Conservation (phyloP, 2,888 invertebrate genomes). For the Ommatoiulus sabulosus region DNA sequence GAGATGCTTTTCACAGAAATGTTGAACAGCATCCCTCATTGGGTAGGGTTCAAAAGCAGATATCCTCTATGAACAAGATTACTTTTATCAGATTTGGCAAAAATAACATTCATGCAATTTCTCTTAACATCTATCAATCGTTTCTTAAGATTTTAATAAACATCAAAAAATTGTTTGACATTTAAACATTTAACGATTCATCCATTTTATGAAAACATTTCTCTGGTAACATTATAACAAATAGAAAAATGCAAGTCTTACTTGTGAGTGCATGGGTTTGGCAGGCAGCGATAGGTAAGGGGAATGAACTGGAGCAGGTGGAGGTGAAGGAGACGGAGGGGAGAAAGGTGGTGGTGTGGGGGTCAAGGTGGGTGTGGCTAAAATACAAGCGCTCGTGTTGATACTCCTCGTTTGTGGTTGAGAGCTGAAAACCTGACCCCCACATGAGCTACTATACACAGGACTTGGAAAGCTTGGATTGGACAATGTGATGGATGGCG, state of each 20-base stretch:
- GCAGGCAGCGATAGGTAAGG: slow-evolving; percentile 20
- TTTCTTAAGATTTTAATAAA: too few species aligned
- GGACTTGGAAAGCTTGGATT: slow-evolving; percentile 58
- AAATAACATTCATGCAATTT: slow-evolving; percentile 13
- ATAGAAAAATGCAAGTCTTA: not conserved
- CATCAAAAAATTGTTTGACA: too few species aligned
- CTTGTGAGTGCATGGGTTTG: slow-evolving; percentile 42
- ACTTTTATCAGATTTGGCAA: not conserved
- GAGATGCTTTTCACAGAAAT: slow-evolving; percentile 95
- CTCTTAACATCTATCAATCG: not conserved
- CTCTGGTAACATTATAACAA: not conserved
- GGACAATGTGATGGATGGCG: slow-evolving; percentile 57
- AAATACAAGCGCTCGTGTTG: slow-evolving; percentile 30
- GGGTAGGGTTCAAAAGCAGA: slow-evolving; percentile 90
- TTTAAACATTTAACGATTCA: too few species aligned
- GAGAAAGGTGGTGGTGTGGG: slow-evolving; percentile 50
- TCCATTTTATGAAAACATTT: not conserved
- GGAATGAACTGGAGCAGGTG: slow-evolving; percentile 6
- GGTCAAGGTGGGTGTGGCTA: slow-evolving; percentile 52
- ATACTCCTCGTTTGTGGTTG: slow-evolving; percentile 71
- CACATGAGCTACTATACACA: slow-evolving; percentile 24
- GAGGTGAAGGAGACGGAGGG: slow-evolving; percentile 52
- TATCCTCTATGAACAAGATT: slow-evolving; percentile 72
- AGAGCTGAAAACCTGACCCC: slow-evolving; percentile 66
- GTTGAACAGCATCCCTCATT: slow-evolving; percentile 92